phyloP scores from a whole-genome alignment of 1,140 invertebrate species.

The Aphelenchoides fujianensis region DNA sequence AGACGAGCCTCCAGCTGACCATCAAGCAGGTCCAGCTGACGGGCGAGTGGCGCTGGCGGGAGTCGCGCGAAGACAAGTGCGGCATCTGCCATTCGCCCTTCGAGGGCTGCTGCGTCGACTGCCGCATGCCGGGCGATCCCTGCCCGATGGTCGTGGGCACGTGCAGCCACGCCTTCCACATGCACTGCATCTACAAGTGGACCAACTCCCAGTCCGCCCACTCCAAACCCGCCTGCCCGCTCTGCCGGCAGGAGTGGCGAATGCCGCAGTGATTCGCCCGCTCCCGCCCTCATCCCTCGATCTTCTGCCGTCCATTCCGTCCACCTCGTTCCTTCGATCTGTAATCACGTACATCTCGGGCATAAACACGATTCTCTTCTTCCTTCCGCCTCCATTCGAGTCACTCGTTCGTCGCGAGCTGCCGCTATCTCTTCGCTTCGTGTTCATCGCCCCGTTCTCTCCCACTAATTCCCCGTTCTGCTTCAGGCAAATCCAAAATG shows the following conservation, averaged over 20 bases:
- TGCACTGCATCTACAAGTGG: constrained; percentile 99
- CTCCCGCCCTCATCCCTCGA: too few relatives aligned
- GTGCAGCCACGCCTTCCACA: constrained; percentile 98
- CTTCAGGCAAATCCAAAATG: constrained; percentile 68
- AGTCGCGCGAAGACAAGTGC: constrained; percentile 97
- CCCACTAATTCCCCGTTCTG: background rate
- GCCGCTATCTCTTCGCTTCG: background rate
- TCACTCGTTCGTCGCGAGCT: background rate
- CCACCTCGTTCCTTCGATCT: too few relatives aligned
- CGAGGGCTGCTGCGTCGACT: constrained; percentile 96
- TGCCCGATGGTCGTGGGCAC: constrained; percentile 97
- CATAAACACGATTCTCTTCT: too few relatives aligned
- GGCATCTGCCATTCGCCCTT: constrained; percentile 98
- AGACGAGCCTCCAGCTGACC: constrained; percentile 10
- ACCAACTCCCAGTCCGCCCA: constrained; percentile 80
- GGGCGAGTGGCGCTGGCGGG: constrained; percentile 82
- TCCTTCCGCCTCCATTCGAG: background rate
- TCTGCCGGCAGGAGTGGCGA: constrained; percentile 95
- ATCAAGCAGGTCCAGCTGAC: constrained; percentile 63
- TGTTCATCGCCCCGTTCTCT: background rate
- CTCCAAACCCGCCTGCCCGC: constrained; percentile 89
- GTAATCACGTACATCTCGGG: too few relatives aligned
- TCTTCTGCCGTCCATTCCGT: too few relatives aligned
- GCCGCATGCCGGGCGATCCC: constrained; percentile 94
- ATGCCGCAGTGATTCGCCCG: background rate